Evolutionary conservation across 2,888 invertebrate species (phyloP), one percentile per base, ranked within the genome.

Genomic region (Calephelis perditalis): DNA sequence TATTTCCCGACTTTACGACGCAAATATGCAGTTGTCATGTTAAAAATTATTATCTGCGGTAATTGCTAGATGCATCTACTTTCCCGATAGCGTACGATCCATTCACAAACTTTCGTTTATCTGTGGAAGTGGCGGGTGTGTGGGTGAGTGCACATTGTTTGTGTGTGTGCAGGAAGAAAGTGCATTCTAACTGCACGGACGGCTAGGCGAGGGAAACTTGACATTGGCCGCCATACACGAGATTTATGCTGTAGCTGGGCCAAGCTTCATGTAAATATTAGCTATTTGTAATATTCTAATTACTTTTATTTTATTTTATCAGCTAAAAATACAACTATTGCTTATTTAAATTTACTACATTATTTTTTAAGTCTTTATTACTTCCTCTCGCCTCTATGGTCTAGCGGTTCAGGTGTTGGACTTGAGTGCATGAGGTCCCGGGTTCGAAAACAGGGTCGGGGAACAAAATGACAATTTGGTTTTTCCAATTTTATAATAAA

Each of bases 171-270:
- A 80, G 86, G 86, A 88, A 88, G 89, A 90, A 90, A 90, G 90
- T 87, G 89, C 89, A 90, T 87, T 87, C 86, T 85, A 76, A 70
- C 72, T 78, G 77, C 82, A 79, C 82, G 80, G 77, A 71, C 77
- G 79, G 75, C 77, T 80, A 79, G 77, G 73, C 84, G 77, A 79
- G 85, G 84, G 86, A 88, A 89, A 88, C 88, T 81, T 81, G 78
- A 78, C 80, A 80, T 79, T 81, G 78, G 61, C 62, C 62, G 63
- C 61, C 26, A 49, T 49, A 49, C 49, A 49, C 9, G 49, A 35
- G 49, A 49, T 49, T 49, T 49, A 49, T 49, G 35, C 0, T 26
- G 10, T 26, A 49, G 10, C 49, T 26, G 15, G 15, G 10, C 49
- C 15, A 49, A 10, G 49, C 15, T 49, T 52, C 57, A 61, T 15